A percentile compares a stretch with the other conserved stretches of the same genome.
Conservation (phyloP, 2,888 invertebrate genomes). For the Leptopilina myrica region DNA sequence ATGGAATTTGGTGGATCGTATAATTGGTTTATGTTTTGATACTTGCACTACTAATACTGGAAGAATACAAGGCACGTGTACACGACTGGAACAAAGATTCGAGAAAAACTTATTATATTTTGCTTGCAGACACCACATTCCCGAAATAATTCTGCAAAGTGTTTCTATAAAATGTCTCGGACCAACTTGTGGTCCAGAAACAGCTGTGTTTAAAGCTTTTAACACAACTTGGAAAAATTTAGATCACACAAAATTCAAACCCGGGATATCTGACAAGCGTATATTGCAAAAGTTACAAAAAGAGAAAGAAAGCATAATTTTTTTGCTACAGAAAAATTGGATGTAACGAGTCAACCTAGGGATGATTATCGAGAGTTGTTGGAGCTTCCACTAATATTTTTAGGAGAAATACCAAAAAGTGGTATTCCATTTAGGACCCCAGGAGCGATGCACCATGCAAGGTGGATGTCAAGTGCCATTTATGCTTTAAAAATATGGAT, state of each 20-base stretch:
- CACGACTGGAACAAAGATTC: neutral
- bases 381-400: conserved; percentile 7
- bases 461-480: neutral
- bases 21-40: neutral
- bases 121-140: neutral
- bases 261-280: neutral
- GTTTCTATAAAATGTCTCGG: neutral
- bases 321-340: neutral
- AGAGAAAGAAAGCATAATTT: neutral
- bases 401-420: conserved; percentile 2
- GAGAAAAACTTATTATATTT: neutral
- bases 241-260: neutral
- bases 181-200: neutral
- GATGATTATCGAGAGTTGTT: conserved; percentile 5
- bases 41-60: neutral
- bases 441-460: neutral
- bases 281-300: neutral
- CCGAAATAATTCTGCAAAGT: neutral
- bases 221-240: neutral
- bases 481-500: neutral
- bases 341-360: neutral
- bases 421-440: neutral
- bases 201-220: neutral
- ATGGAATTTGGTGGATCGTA: neutral
- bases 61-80: neutral